Base-by-base conservation (phyloP, 2,888 invertebrate species). In the Sabatieria punctata region DNA sequence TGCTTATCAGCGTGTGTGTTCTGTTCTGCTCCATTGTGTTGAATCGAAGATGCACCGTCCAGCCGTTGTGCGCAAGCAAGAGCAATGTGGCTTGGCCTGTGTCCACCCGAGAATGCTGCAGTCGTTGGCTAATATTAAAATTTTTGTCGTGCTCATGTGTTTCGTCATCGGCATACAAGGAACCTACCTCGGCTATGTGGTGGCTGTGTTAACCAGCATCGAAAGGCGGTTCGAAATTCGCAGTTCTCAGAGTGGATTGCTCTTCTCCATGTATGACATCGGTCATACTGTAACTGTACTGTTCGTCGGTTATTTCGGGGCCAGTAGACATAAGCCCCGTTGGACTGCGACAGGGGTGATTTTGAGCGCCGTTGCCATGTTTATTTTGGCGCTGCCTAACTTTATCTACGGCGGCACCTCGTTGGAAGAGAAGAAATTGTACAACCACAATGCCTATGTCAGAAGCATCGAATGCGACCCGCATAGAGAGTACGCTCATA, bases 311-410 rank as follows among this genome's bases (percentile, higher is more conserved):
- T 55, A 58, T 46, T 56, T 56, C 41, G 56, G 55, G 39, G 53
- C 55, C 36, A 48, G 52, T 21, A 51, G 52, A 13, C 56, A 59
- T 47, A 46, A 57, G 36, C 58, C 59, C 4, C 49, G 55, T 30
- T 54, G 56, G 33, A 59, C 57, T 2, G 59, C 54, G 15, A 13
- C 42, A 51, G 57, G 55, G 1, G 55, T 57, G 13, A 24, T 58
- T 21, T n/a, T n/a, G n/a, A n/a, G n/a, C n/a, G n/a, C n/a, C n/a
- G n/a, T 56, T 6, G 53, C 57, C 18, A 59, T 59, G 58, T 53
- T 57, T 39, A 47, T 54, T 30, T 43, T 57, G n/a, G 51, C 55
- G 6, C 44, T 53, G 26, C 57, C 59, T 11, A 54, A 54, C 11
- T 33, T 51, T 19, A 50, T 59, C 41, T 59, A 52, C 49, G 58